Conservation (phyloP, 2,888 invertebrate species). For the Aromia moschata region DNA sequence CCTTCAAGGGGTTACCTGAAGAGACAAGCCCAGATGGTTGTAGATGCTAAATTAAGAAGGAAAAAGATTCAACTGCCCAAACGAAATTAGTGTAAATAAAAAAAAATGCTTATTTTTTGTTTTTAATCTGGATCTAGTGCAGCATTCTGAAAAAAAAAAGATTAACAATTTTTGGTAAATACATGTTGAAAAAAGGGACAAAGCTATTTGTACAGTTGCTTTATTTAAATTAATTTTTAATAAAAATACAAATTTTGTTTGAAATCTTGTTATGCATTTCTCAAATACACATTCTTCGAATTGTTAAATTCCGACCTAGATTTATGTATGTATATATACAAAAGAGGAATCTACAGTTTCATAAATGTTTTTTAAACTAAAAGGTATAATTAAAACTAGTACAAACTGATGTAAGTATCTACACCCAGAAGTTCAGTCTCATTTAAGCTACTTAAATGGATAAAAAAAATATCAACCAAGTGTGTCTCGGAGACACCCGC, state of each 20-base stretch:
- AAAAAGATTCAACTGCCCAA: slow-evolving; percentile 68
- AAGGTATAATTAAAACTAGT: slow-evolving; percentile 26
- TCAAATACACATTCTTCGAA: slow-evolving; percentile 43
- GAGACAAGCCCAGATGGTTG: slow-evolving; percentile 82
- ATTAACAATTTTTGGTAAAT: no score
- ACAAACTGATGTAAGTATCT: slow-evolving; percentile 37
- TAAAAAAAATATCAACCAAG: slow-evolving; percentile 19
- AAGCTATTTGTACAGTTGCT: slow-evolving; percentile 18
- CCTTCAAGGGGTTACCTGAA: slow-evolving; percentile 82
- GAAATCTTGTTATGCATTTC: slow-evolving; percentile 47
- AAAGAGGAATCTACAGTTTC: slow-evolving; percentile 32
- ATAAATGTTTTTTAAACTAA: slow-evolving; percentile 24
- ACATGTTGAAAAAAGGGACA: background rate
- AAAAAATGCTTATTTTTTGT: background rate
- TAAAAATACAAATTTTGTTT: slow-evolving; percentile 55
- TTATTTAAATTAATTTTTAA: slow-evolving; percentile 47
- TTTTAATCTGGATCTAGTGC: background rate
- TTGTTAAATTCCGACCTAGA: slow-evolving; percentile 33
- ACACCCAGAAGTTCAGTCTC: slow-evolving; percentile 40
- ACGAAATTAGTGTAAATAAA: slow-evolving; percentile 32
- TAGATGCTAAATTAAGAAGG: slow-evolving; percentile 83
- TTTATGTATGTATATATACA: slow-evolving; percentile 38
- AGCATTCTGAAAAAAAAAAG: background rate
- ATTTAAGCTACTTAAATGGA: slow-evolving; percentile 23
- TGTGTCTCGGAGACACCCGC: slow-evolving; percentile 11